These are phyloP conservation scores for Gonioctena quinquepunctata DNA, from an alignment of 1,140 invertebrate genomes.

Conservation along the genomic window DNA sequence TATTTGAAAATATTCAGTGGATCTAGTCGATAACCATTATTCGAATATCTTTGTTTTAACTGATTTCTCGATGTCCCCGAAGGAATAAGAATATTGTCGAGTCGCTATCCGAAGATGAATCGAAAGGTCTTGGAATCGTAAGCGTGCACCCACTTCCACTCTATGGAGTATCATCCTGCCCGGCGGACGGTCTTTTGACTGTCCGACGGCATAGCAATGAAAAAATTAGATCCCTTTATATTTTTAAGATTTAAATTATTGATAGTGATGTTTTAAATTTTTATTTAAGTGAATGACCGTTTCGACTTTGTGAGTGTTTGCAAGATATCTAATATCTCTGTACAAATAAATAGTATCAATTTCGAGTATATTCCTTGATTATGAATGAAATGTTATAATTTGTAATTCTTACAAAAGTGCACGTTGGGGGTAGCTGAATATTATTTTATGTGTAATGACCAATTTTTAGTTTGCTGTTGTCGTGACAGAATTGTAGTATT, in stretches of 20 bases:
- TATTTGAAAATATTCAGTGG: too few relatives aligned
- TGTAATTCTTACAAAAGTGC: conserved; percentile 12
- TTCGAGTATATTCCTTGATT: neutral
- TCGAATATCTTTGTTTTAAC: too few relatives aligned
- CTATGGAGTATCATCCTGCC: too few relatives aligned
- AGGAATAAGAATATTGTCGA: too few relatives aligned
- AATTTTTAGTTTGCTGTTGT: conserved; percentile 5
- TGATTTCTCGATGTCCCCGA: too few relatives aligned
- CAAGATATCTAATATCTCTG: conserved; percentile 8
- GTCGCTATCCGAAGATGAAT: too few relatives aligned
- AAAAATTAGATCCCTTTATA: neutral
- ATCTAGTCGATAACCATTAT: too few relatives aligned
- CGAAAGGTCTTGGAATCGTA: too few relatives aligned
- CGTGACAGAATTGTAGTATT: conserved; percentile 8
- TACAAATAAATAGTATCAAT: conserved; percentile 12
- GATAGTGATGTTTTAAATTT: conserved; percentile 15
- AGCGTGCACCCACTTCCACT: too few relatives aligned
- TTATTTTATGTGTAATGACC: conserved; percentile 3
- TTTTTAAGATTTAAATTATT: conserved; percentile 9
- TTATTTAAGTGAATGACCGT: neutral
- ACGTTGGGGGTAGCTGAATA: neutral
- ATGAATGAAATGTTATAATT: neutral
- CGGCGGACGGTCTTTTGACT: too few relatives aligned
- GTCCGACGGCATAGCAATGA: too few relatives aligned
- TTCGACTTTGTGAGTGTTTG: neutral